Base-by-base conservation (phyloP, 2,888 invertebrate species). In the Noctua comes region DNA sequence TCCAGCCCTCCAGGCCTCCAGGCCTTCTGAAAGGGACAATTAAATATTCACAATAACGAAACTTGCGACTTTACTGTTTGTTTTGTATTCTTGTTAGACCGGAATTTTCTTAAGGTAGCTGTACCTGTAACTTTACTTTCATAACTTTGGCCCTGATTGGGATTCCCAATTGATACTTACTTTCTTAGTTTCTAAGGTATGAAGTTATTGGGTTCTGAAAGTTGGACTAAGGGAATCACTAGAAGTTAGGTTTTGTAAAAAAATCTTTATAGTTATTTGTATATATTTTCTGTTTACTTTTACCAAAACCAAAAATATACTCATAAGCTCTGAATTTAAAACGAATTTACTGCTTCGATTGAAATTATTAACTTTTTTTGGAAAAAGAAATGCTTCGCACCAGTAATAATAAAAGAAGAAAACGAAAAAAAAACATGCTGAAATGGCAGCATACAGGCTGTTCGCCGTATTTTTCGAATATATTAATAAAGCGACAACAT, bases 11-110 rank as follows among this genome's bases (percentile, higher is more conserved):
- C 51, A 68, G n/a, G 48, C 36, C 70, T 75, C 43, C 77, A 79
- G 31, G 59, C 54, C 43, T 73, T 31, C 54, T 71, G 79, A 86
- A 83, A 76, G 72, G 71, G 46, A 68, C 27, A 74, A 71, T 84
- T 83, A 82, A 86, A 76, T 87, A 88, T 86, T 88, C 75, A 84
- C 68, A 54, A 57, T 64, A 70, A 69, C 59, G 62, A 74, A 79
- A 68, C 59, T 59, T 76, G 27, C 31, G 13, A 65, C 27, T 73
- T 77, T 36, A 54, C 48, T 54, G n/a, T 68, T 73, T 72, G 77
- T 73, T 85, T 51, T 62, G 62, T 51, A 66, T 65, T 54, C 18
- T 40, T 48, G 73, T 36, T 57, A 31, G 40, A 24, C 76, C 62
- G 57, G 68, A 68, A 43, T 65, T 70, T 40, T 51, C 11, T 8